phyloP scores from a whole-genome alignment of 1,140 invertebrate species.

The Lucilia cuprina region DNA sequence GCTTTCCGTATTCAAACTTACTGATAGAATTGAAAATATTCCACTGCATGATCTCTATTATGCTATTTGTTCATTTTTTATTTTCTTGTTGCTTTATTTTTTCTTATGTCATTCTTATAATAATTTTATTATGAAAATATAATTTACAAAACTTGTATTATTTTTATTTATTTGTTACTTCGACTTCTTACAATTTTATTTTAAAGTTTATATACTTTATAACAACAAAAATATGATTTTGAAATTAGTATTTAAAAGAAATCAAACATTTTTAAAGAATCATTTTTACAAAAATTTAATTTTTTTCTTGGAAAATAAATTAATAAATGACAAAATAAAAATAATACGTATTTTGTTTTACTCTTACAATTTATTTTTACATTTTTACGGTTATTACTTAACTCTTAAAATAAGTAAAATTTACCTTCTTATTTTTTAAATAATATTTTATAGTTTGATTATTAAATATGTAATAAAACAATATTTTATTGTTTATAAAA shows the following conservation, averaged over 20 bases:
- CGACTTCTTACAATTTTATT: slow-evolving; percentile 8
- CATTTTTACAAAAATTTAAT: too few relatives aligned
- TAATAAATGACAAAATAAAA: too few relatives aligned
- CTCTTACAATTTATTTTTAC: not conserved
- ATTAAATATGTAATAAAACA: not conserved
- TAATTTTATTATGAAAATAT: slow-evolving; percentile 37
- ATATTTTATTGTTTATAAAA: too few relatives aligned
- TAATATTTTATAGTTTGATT: not conserved
- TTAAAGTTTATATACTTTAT: not conserved
- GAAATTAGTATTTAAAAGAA: too few relatives aligned
- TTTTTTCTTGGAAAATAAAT: too few relatives aligned
- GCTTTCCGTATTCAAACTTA: too few relatives aligned
- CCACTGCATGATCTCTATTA: not conserved
- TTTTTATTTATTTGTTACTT: not conserved
- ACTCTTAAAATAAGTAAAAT: too few relatives aligned
- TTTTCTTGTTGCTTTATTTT: not conserved
- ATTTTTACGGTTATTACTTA: not conserved
- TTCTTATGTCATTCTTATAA: not conserved
- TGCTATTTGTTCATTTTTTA: slow-evolving; percentile 22
- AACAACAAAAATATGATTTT: not conserved
- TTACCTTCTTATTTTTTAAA: not conserved
- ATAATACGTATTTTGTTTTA: not conserved
- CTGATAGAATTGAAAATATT: not conserved
- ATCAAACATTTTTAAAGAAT: too few relatives aligned
- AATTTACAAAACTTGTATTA: slow-evolving; percentile 36